Conservation (phyloP, 1,140 invertebrate species). For the Nilaparvata lugens region DNA sequence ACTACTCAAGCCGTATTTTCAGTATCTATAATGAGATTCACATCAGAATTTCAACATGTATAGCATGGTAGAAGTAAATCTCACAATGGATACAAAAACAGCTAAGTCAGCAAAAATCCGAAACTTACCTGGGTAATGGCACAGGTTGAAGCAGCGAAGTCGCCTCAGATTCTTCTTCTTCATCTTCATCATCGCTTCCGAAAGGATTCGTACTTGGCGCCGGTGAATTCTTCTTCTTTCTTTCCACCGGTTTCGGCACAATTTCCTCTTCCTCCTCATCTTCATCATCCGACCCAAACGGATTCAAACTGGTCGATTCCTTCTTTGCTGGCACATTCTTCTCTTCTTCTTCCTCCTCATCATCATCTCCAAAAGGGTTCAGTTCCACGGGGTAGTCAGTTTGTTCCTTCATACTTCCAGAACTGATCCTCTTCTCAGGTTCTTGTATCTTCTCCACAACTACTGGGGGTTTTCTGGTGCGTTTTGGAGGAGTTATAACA, state of each 20-base stretch:
- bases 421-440: not conserved
- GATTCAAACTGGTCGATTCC: constrained; percentile 45
- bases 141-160: constrained; percentile 8
- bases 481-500: not conserved
- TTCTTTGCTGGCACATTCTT: not conserved
- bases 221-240: constrained; percentile 10
- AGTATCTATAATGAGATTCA: too few species aligned
- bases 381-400: constrained; percentile 60
- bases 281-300: constrained; percentile 58
- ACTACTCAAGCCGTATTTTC: too few species aligned
- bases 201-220: constrained; percentile 47
- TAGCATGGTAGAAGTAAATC: too few species aligned
- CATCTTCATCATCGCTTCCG: constrained; percentile 55
- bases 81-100: too few species aligned
- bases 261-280: constrained; percentile 37
- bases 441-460: not conserved
- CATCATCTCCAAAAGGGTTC: constrained; percentile 66
- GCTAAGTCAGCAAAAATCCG: too few species aligned
- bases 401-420: not conserved
- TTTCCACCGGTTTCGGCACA: not conserved
- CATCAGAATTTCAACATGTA: too few species aligned
- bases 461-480: not conserved
- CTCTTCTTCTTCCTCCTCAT: constrained; percentile 39
- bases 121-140: constrained; percentile 24
- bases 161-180: constrained; percentile 31